These are phyloP conservation scores for Grus americana DNA, from an alignment of 2,113 vertebrate genomes.

Conservation along the genomic window DNA sequence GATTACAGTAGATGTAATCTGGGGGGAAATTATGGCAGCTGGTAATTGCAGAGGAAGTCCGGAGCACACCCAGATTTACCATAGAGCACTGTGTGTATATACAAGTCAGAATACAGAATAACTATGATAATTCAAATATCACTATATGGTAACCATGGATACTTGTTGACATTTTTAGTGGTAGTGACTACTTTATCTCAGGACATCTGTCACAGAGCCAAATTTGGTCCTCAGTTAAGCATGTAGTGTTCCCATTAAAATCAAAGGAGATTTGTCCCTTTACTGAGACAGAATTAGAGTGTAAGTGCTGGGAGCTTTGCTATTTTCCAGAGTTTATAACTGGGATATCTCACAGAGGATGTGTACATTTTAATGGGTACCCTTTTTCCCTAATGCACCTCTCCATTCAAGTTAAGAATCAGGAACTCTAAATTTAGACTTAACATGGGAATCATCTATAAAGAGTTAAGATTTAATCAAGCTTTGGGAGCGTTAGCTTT, in stretches of 20 bases:
- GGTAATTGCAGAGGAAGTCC: neutral
- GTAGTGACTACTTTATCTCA: slow-evolving; percentile 54
- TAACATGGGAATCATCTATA: neutral
- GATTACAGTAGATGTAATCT: neutral
- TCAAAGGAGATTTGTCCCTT: slow-evolving; percentile 21
- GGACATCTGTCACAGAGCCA: slow-evolving; percentile 69
- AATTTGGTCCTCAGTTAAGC: slow-evolving; percentile 47
- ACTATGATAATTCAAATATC: slow-evolving; percentile 38
- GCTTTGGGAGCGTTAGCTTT: neutral
- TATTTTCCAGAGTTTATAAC: neutral
- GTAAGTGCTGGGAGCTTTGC: neutral
- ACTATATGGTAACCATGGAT: slow-evolving; percentile 60
- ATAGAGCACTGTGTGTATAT: neutral
- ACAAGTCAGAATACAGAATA: neutral
- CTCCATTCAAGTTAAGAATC: neutral
- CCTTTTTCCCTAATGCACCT: neutral
- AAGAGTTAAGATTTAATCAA: neutral
- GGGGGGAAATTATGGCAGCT: neutral
- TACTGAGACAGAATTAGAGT: neutral
- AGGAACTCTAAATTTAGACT: neutral
- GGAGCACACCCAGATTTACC: neutral
- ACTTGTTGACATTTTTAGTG: slow-evolving; percentile 65
- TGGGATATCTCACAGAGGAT: neutral
- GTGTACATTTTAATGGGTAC: neutral
- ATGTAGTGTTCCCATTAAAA: slow-evolving; percentile 44